Percentiles rank a stretch among this genome's conserved stretches.
These are phyloP conservation scores for Equus przewalskii DNA, from an alignment of 2,113 vertebrate genomes.

Conservation along the genomic window DNA sequence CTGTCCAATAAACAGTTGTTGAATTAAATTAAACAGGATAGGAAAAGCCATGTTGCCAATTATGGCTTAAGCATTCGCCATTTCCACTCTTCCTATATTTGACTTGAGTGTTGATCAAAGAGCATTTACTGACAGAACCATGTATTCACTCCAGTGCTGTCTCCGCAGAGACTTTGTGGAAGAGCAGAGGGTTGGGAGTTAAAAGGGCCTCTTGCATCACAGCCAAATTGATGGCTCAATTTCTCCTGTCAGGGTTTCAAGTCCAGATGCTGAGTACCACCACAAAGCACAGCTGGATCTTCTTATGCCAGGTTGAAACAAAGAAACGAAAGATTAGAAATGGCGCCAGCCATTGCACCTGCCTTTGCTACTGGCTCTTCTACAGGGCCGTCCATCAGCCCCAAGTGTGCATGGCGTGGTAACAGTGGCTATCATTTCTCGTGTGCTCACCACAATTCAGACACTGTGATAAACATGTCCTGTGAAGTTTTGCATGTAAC, in stretches of 20 bases:
- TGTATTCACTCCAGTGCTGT: not conserved
- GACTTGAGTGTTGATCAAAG: slow-evolving; percentile 63
- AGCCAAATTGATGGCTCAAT: not conserved
- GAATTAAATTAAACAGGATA: slow-evolving; percentile 58
- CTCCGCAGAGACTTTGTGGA: slow-evolving; percentile 27
- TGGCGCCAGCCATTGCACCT: not conserved
- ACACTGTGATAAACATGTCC: not conserved
- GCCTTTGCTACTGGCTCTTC: not conserved
- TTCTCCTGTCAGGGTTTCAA: not conserved
- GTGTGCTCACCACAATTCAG: not conserved
- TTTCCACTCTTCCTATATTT: slow-evolving; percentile 28
- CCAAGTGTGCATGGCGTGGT: not conserved
- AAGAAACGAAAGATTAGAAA: not conserved
- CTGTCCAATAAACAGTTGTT: slow-evolving; percentile 68
- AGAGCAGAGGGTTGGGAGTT: slow-evolving; percentile 35
- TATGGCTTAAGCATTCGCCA: not conserved
- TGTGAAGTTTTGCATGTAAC: not conserved
- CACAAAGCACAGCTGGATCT: not conserved
- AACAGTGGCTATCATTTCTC: not conserved
- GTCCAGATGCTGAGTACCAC: not conserved
- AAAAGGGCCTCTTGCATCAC: slow-evolving; percentile 50
- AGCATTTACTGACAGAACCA: slow-evolving; percentile 50
- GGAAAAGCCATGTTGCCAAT: slow-evolving; percentile 58
- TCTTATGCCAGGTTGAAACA: not conserved
- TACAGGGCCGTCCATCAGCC: not conserved